Conservation (phyloP, 2,797 vertebrate genomes). For the Gymnothorax reevesii region DNA sequence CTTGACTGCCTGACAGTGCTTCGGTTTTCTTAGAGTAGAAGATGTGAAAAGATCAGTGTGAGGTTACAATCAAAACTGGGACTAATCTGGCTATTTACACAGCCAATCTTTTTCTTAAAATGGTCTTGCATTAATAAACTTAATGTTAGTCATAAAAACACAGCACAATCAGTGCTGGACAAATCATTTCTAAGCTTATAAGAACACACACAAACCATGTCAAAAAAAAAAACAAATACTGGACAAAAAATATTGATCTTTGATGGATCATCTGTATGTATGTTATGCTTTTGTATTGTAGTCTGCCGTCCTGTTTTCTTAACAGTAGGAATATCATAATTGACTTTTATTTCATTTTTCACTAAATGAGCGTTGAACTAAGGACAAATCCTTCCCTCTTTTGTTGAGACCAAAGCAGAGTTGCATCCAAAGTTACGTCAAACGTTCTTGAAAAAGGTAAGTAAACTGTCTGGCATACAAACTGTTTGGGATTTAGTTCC, state of each 20-base stretch:
- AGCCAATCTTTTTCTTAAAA: background rate
- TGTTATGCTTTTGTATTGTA: background rate
- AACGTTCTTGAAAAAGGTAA: background rate
- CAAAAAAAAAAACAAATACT: background rate
- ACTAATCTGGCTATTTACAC: conserved; percentile 5
- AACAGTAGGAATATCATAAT: background rate
- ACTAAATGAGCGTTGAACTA: background rate
- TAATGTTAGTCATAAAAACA: background rate
- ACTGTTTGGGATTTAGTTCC: background rate
- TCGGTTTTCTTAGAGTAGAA: background rate
- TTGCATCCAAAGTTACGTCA: background rate
- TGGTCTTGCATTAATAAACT: background rate
- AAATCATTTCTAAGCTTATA: background rate
- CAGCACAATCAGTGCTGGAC: background rate
- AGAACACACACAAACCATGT: background rate
- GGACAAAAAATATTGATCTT: background rate
- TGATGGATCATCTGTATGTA: background rate
- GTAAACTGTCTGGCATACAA: background rate
- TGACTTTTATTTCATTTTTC: background rate
- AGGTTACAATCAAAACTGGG: conserved; percentile 9
- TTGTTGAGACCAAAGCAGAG: background rate
- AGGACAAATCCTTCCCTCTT: background rate
- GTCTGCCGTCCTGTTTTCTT: background rate
- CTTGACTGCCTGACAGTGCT: background rate
- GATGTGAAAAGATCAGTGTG: background rate